Base-by-base conservation (phyloP, 2,888 invertebrate genomes). In the Euzetes globulus region DNA sequence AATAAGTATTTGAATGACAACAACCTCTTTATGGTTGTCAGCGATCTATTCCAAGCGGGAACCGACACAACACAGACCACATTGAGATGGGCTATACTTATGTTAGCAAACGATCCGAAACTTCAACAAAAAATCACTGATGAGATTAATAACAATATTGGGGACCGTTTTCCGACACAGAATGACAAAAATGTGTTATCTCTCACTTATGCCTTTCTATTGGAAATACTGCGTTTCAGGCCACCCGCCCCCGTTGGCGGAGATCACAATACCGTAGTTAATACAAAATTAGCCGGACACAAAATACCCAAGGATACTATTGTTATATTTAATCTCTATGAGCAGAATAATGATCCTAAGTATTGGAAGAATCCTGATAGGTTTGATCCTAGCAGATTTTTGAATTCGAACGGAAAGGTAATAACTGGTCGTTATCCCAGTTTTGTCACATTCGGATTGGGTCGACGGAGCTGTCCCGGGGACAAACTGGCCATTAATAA, bases 21-120 rank as follows among this genome's bases (percentile, higher is more conserved):
- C 29, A 74, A 74, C 29, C 41, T 71, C 1, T 25, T 11, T 17
- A 22, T 63, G 13, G 33, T 70, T 27, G 50, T 33, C 29, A 50
- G 29, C 33, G 74, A 74, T 29, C 68, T 74, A n/a, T 74, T 74
- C 55, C 13, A 45, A 5, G 74, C 74, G 13, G 74, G 72, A 6
- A 71, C 52, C 13, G 74, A 74, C 22, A 74, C 74, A 3, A 74
- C 74, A 2, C 27, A 68, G 52, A 71, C 71, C 3, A 17, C 74
- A 22, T 0, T 74, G 74, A 19, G 45, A 19, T 74, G 74, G 74
- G 29, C 45, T 37, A 7, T 68, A 41, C 68, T 68, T 29, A 9
- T 68, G 5, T 19, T 68, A n/a, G 6, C 25, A 9, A 68, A 68
- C 22, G 11, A 68, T 68, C 33, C 3, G 17, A 9, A 68, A 68